Evolutionary conservation across 2,888 invertebrate genomes (phyloP), one percentile per base, ranked within the genome.

Genomic region (Sesia bembeciformis): DNA sequence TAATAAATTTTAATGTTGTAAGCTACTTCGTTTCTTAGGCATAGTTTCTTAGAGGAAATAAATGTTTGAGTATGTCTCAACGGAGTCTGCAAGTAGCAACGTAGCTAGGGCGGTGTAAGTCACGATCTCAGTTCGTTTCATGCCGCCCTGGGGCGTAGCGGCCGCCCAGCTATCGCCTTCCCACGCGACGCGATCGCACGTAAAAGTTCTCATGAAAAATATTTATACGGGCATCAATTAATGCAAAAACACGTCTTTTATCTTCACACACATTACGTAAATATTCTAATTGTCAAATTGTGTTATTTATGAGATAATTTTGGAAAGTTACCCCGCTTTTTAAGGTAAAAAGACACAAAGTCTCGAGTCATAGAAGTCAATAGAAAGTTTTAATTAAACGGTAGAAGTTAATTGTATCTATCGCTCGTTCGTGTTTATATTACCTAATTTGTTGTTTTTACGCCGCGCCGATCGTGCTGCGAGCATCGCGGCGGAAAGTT

Each of bases 71-170:
- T 46, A 23, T 8, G 46, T 6, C 7, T 46, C 46, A 46, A 23
- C 5, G 8, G 46, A 46, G 46, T 6, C 50, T 52, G 41, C 42
- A 39, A 46, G 41, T 52, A 56, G 50, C 49, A n/a, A 55, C 56
- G 57, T 55, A 53, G 53, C 52, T 49, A 53, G 40, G 53, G 39
- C 53, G 7, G 55, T 51, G 40, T 53, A 56, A 55, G 46, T 56
- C 56, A 52, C 38, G 53, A n/a, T 53, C 51, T 63, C 72, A 74
- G 74, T 74, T 40, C 51, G 62, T 58, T 56, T 53, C 54, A 52
- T 60, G 60, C 68, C 70, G 72, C 69, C 68, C 61, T 55, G 56
- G 62, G 56, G 70, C 58, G 57, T 60, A 66, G 65, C 53, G 56
- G 63, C 54, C 62, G 64, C 60, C 63, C 67, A 63, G 62, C 59